Evolutionary conservation across 2,797 vertebrate genomes (phyloP), one percentile per base, ranked within the genome.

Genomic region (Rhinatrema bivittatum): DNA sequence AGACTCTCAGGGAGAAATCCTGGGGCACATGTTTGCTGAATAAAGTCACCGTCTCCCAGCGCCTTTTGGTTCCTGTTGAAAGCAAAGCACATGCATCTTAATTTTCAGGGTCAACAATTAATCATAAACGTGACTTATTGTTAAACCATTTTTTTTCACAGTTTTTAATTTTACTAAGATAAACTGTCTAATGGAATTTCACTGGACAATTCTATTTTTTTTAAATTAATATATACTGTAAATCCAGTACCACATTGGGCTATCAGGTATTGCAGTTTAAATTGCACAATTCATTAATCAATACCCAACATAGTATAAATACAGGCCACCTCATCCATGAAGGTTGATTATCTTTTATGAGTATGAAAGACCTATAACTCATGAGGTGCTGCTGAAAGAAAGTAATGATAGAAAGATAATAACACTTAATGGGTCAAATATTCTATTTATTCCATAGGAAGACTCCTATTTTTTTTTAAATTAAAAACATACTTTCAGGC

Each of bases 271-370:
- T 34, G 39, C 8, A 31, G 37, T 53, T 57, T 52, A 68, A 70
- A 73, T 69, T 73, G 66, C 50, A 40, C 42, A 52, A 59, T 37
- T 61, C 53, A 57, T 70, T 60, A 59, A 47, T 66, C 56, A 53
- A 65, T 12, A 57, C 33, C 16, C 43, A 36, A 46, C 34, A 26
- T 35, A 56, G 63, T 52, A 60, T 53, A 65, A 68, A 64, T 41
- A 63, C 62, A 58, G 62, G 64, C 52, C 45, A 50, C 49, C 67
- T 76, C 69, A 72, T 61, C 73, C 68, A 61, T 76, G 75, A 72
- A 73, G 71, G 71, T 64, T 68, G 68, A 70, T 73, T 76, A 65
- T 66, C 69, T 69, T 70, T 74, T 72, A 70, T 46, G 68, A 59
- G 52, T 47, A 48, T 51, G 43, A 36, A 46, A 38, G 57, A 56